Evolutionary conservation across 1,140 invertebrate species (phyloP), one percentile per base, ranked within the genome.

Genomic region (Holcopasites calliopsidis): DNA sequence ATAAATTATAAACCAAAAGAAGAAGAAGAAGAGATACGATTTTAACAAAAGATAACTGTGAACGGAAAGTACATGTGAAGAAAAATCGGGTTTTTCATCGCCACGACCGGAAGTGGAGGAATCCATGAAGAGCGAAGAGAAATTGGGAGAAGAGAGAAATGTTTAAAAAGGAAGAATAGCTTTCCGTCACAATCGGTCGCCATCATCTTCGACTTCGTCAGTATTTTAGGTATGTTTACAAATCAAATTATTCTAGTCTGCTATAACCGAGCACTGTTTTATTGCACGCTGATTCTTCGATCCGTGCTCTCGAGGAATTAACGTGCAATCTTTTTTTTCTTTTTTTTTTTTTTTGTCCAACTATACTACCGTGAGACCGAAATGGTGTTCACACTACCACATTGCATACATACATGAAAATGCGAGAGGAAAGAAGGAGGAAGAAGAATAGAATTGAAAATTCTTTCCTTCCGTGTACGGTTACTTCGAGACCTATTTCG

Each of bases 221-320:
- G 89, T 90, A 90, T 90, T 90, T 90, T 86, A 90, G 88, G 86
- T 89, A 88, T 85, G 86, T 90, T 90, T 87, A 84, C 86, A 88
- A 90, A 90, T 90, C 89, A 90, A 90, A 90, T 86, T 89, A 90
- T 89, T 90, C 89, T 90, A 90, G 89, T 90, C 89, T 88, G n/a
- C n/a, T n/a, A 83, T 85, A 85, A 83, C 66, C 85, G n/a, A 89
- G 84, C 84, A 85, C 87, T 66, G 79, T 85, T 77, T 62, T 77
- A 81, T n/a, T n/a, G n/a, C 52, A 42, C 58, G 62, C 62, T 76
- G 54, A 52, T 83, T 83, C 80, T 54, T 47, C 40, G 50, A 78
- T 77, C 62, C 21, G 68, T 83, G 77, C 82, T 84, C 77, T n/a
- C n/a, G n/a, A n/a, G n/a, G 80, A 79, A 83, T 61, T 58, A 80